Conservation (phyloP, 1,140 invertebrate species). For the Ylistrum balloti region DNA sequence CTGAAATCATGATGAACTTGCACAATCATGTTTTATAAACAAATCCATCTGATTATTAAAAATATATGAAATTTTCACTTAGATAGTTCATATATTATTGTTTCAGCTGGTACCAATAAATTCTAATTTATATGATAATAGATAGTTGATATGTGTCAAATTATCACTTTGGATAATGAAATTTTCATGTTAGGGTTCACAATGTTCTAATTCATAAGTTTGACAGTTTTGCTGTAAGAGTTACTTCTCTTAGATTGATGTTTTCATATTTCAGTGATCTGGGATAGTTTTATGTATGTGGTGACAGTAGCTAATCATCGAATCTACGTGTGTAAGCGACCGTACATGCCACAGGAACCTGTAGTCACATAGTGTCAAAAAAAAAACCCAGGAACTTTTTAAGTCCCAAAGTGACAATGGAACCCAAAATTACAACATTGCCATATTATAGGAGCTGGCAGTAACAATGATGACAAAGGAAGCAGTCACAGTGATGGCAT, state of each 20-base stretch:
- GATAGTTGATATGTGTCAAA: no score
- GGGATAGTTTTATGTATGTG: constrained; percentile 91
- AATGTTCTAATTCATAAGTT: no score
- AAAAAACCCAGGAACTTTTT: neutral
- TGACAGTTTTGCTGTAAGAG: neutral
- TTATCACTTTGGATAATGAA: no score
- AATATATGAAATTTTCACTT: no score
- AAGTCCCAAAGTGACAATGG: neutral
- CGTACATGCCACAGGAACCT: constrained; percentile 77
- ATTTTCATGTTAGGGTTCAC: no score
- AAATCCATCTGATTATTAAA: no score
- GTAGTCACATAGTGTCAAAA: constrained; percentile 56
- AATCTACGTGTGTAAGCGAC: constrained; percentile 89
- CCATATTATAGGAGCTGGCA: neutral
- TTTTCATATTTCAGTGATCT: constrained; percentile 85
- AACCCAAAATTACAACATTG: neutral
- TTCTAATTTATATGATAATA: no score
- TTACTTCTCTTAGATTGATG: neutral
- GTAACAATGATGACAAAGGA: neutral
- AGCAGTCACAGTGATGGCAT: neutral
- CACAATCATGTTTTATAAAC: no score
- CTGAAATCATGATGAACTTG: no score
- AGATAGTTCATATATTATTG: no score
- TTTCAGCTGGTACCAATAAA: no score
- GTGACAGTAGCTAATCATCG: constrained; percentile 93